Base-by-base conservation (phyloP, 1,140 invertebrate genomes). In the Macrobrachium rosenbergii region DNA sequence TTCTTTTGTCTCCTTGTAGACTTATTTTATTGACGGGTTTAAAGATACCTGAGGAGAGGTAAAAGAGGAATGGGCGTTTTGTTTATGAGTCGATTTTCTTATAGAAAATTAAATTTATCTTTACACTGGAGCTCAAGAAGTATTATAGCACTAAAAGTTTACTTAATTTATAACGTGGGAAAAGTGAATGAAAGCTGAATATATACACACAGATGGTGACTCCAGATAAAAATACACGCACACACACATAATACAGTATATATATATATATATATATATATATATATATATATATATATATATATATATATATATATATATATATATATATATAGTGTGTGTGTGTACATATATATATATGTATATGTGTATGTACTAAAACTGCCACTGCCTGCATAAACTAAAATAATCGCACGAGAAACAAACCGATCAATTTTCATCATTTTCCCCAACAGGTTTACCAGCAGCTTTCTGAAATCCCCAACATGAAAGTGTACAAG, bases 401-500 rank as follows among this genome's bases (percentile, higher is more conserved):
- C 11, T 16, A 21, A 67, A 67, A n/a, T 21, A 8, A 11, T 11
- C 17, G 16, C 23, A 28, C 7, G 16, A 8, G 11, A 80, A 60
- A 64, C 19, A 45, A 8, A 28, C 45, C 19, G 5, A 5, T 5
- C 10, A 75, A 16, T 37, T 82, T 8, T 17, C 12, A 0, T 37
- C 80, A 69, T 81, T n/a, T 12, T 86, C 63, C 28, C 59, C 64
- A 12, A 16, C 88, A 92, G 91, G 91, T 92, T 11, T 91, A 91
- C 86, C 58, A 90, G 5, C 86, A 83, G 7, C 87, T 92, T 78
- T 91, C 90, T 80, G 69, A 76, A 37, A 90, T 90, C 63, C 84
- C 90, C 17, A 90, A 91, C 8, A 77, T 92, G 63, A 88, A 87
- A 59, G 91, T 92, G 3, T 92, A 92, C 88, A 89, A 89, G 76